These are phyloP conservation scores for Baccha elongata DNA, from an alignment of 2,888 invertebrate species.

Conservation along the genomic window DNA sequence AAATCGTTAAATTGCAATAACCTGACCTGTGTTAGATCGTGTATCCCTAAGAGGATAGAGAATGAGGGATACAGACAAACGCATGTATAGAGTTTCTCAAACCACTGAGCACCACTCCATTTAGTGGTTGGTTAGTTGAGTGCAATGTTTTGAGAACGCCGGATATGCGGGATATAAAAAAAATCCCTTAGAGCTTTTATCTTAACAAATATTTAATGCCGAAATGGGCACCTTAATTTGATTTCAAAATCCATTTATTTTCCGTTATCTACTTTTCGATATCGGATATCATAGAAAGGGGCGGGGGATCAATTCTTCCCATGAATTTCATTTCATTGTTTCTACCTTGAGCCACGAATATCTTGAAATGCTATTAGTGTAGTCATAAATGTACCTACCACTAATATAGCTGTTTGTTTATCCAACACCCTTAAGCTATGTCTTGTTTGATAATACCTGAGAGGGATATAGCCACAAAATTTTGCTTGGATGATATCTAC, in stretches of 20 bases:
- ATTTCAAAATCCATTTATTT: constrained; percentile 63
- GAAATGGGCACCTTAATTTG: constrained; percentile 60
- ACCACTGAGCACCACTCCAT: neutral
- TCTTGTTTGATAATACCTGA: constrained; percentile 37
- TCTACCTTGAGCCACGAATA: constrained; percentile 39
- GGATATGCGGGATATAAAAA: neutral
- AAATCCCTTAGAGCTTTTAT: constrained; percentile 42
- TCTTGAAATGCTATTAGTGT: constrained; percentile 8
- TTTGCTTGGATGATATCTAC: too few relatives aligned
- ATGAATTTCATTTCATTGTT: constrained; percentile 18
- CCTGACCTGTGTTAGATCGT: constrained; percentile 31
- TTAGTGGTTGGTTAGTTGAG: neutral
- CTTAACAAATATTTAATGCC: constrained; percentile 57
- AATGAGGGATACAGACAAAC: constrained; percentile 1
- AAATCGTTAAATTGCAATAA: constrained; percentile 60
- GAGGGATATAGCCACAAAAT: constrained; percentile 31
- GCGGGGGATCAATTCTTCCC: neutral
- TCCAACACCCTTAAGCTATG: constrained; percentile 35
- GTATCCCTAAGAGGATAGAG: neutral
- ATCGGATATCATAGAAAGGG: constrained; percentile 11
- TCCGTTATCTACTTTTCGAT: constrained; percentile 29
- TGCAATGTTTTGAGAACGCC: neutral
- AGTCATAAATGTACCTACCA: constrained; percentile 50
- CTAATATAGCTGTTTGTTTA: constrained; percentile 47
- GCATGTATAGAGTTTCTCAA: neutral